A percentile compares a stretch with the other conserved stretches of the same genome.
Evolutionary conservation across 2,113 vertebrate genomes (phyloP).

Genomic region (Coptodon bakossiorum): DNA sequence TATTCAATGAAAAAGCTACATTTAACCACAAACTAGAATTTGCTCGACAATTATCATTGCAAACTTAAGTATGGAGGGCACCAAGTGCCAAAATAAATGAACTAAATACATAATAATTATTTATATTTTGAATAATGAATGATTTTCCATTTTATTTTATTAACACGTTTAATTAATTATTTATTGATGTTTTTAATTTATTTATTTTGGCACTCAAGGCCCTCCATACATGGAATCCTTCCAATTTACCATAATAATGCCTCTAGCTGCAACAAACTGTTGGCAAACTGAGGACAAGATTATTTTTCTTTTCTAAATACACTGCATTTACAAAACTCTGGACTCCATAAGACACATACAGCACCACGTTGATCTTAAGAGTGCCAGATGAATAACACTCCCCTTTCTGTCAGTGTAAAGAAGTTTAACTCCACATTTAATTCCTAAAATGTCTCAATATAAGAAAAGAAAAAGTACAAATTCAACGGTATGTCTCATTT

Average conservation of each 20-base stretch:
- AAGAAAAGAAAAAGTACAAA: not conserved
- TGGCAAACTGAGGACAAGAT: not conserved
- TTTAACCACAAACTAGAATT: not conserved
- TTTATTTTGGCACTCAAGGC: not conserved
- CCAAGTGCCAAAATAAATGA: not conserved
- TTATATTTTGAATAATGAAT: not conserved
- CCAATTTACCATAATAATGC: not conserved
- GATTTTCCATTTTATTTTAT: not conserved
- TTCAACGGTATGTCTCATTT: not conserved
- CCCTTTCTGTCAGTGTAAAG: not conserved
- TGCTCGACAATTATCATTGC: not conserved
- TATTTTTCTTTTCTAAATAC: not conserved
- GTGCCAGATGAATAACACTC: not conserved
- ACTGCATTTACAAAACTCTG: not conserved
- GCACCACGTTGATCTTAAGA: not conserved
- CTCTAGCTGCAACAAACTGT: not conserved
- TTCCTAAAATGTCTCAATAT: not conserved
- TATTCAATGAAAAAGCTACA: not conserved
- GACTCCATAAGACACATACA: not conserved
- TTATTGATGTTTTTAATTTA: not conserved
- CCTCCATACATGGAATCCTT: rapidly evolving
- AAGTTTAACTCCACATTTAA: not conserved
- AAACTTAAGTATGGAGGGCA: not conserved
- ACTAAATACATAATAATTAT: not conserved
- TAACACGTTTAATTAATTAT: not conserved